Percentiles rank a stretch among this genome's conserved stretches.
Evolutionary conservation across 1,140 invertebrate species (phyloP).

Genomic region (Drosophila melanica): DNA sequence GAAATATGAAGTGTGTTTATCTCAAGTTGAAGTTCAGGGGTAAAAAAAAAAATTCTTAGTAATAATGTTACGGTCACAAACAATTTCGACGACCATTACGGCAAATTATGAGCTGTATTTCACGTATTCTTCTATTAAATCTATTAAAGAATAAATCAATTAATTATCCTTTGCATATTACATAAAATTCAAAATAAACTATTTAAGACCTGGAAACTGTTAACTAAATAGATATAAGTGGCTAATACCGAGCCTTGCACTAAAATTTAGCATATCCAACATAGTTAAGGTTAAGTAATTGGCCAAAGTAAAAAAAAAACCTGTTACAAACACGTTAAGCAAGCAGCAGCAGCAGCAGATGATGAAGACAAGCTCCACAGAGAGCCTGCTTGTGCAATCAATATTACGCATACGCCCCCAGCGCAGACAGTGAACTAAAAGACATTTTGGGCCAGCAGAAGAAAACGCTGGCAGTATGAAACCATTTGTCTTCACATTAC

Average conservation of each 20-base stretch:
- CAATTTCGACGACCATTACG: not conserved
- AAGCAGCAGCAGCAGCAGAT: not conserved
- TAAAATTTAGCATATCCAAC: slow-evolving; percentile 9
- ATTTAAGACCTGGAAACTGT: no score
- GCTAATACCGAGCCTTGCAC: not conserved
- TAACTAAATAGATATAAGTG: no score
- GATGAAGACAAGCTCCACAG: not conserved
- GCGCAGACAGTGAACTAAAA: not conserved
- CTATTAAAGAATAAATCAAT: no score
- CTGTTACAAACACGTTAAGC: slow-evolving; percentile 20
- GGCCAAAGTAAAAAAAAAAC: slow-evolving; percentile 9
- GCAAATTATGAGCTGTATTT: no score
- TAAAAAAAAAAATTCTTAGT: not conserved
- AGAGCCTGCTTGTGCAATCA: slow-evolving; percentile 29
- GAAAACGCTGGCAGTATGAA: slow-evolving; percentile 14
- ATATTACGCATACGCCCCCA: slow-evolving; percentile 55
- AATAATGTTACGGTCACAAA: not conserved
- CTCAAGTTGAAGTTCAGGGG: slow-evolving; percentile 47
- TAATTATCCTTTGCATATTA: no score
- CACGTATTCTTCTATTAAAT: no score
- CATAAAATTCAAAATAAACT: no score
- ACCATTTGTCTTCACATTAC: slow-evolving; percentile 46
- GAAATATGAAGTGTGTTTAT: slow-evolving; percentile 32
- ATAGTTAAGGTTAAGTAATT: slow-evolving; percentile 37
- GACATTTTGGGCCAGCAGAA: not conserved